phyloP scores from a whole-genome alignment of 2,888 invertebrate genomes.

The Caenorhabditis angaria region DNA sequence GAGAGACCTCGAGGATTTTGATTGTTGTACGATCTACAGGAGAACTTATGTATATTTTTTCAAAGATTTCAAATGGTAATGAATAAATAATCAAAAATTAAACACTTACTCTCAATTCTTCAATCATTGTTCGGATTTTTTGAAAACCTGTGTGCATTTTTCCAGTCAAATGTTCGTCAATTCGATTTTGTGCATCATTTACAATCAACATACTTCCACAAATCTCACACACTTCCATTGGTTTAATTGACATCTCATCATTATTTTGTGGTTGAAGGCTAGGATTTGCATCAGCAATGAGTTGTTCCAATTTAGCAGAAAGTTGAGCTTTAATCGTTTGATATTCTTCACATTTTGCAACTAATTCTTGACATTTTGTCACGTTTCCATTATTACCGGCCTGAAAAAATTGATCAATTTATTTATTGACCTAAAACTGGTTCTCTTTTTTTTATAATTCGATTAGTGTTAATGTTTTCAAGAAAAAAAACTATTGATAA shows the following conservation, averaged over 20 bases:
- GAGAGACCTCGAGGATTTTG: background rate
- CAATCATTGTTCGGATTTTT: conserved; percentile 48
- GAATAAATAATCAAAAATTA: background rate
- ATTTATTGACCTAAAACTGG: conserved; percentile 5
- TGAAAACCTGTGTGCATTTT: conserved; percentile 94
- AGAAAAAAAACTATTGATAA: conserved; percentile 4
- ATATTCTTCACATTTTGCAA: conserved; percentile 30
- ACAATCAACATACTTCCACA: conserved; percentile 99
- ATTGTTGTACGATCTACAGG: background rate
- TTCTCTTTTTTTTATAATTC: background rate
- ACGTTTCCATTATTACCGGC: conserved; percentile 47
- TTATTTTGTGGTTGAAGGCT: conserved; percentile 16
- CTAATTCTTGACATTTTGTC: conserved; percentile 37
- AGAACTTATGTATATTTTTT: background rate
- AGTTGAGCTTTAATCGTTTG: background rate
- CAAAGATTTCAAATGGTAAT: background rate
- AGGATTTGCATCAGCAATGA: conserved; percentile 7
- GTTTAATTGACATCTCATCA: conserved; percentile 45
- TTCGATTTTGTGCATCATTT: conserved; percentile 95
- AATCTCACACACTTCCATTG: conserved; percentile 84
- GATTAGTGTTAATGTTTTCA: background rate
- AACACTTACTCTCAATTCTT: conserved; percentile 38
- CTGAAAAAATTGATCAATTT: conserved; percentile 8
- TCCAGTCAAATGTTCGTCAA: conserved; percentile 96
- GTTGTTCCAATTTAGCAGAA: conserved; percentile 10